Evolutionary conservation across 1,140 invertebrate species (phyloP), one percentile per base, ranked within the genome.

Genomic region (Nylanderia fulva): DNA sequence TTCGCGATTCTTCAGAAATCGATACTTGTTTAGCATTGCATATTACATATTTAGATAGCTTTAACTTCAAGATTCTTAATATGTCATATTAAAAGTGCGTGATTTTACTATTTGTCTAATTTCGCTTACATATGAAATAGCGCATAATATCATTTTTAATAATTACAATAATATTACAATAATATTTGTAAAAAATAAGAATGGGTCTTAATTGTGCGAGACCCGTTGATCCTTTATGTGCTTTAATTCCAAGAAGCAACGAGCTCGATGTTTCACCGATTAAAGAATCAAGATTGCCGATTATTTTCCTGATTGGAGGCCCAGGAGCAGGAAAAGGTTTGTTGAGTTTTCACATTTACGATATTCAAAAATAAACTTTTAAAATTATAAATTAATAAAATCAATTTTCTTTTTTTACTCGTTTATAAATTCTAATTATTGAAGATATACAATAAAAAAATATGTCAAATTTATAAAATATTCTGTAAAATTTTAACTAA

Each of bases 161-260:
- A 39, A 36, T 54, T 45, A 72, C 21, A n/a, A n/a, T n/a, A n/a
- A n/a, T n/a, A 45, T 15, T 18, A 24, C 56, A 56, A 71, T 13
- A 71, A 18, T 54, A 54, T 3, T 45, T 15, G n/a, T 24, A 29
- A 18, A 36, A 36, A 36, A 15, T 58, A 74, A 60, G 33, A 24
- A 92, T 92, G 91, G 91, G 91, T 15, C 13, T 77, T 0, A 91
- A 90, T 54, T 91, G 90, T 45, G 54, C 90, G 7, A 77, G 84
- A 21, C 18, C 84, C 29, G 15, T 42, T 4, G 61, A 88, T 66
- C 71, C 80, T 63, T 11, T 72, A 15, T 0, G 27, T 18, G 36
- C 29, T 54, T 18, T 36, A 8, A 18, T 88, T 36, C 85, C 91
- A 9, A 88, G 56, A 42, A 6, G 0, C 7, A 60, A 29, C 13